These are phyloP conservation scores for Lepus europaeus DNA, from an alignment of 2,113 vertebrate genomes.

Conservation along the genomic window DNA sequence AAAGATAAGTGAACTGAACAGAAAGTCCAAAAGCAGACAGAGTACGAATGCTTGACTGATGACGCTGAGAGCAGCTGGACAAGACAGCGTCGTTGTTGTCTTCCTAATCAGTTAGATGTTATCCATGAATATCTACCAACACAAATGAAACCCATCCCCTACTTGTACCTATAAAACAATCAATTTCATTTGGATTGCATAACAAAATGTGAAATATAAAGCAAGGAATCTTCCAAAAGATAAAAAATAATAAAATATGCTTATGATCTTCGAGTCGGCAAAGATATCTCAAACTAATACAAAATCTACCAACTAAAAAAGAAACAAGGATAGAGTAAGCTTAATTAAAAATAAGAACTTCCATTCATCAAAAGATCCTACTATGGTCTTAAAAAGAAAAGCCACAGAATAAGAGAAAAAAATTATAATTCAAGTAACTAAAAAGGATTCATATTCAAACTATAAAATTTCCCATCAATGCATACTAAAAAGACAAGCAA, in stretches of 20 bases:
- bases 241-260: neutral
- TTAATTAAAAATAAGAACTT: conserved; percentile 6
- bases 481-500: neutral
- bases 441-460: neutral
- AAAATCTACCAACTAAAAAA: neutral
- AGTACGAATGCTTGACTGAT: neutral
- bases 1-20: neutral
- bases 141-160: neutral
- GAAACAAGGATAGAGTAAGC: neutral
- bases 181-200: neutral
- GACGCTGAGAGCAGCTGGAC: neutral
- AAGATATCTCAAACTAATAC: neutral
- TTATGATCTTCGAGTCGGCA: neutral
- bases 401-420: neutral
- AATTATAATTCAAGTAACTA: neutral
- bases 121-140: no score
- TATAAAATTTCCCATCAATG: neutral
- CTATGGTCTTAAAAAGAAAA: neutral
- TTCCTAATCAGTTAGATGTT: neutral
- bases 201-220: conserved; percentile 4
- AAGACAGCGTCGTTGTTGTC: neutral
- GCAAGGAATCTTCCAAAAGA: neutral
- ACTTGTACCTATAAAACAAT: neutral
- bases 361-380: neutral
- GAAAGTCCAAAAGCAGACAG: neutral